Conservation (phyloP, 35 echinoderm and acorn worm species). For the Anneissia japonica region DNA sequence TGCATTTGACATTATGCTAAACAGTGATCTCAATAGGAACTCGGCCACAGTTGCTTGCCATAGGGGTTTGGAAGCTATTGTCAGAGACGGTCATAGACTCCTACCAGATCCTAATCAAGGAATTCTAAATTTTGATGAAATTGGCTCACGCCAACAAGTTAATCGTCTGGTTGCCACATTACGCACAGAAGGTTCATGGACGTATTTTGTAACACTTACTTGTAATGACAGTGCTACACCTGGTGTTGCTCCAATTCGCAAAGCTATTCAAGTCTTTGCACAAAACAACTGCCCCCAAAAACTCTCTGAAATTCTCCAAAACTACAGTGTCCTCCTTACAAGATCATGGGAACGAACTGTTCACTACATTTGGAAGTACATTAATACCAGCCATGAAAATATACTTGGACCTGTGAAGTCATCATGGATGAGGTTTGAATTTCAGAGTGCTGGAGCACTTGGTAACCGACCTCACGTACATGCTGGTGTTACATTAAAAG, state of each 20-base stretch:
- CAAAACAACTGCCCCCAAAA: not conserved
- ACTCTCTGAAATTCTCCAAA: not conserved
- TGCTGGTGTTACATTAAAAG: not conserved
- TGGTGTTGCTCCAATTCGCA: not conserved
- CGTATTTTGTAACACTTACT: slow-evolving; percentile 2
- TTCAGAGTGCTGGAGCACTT: not conserved
- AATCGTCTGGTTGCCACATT: slow-evolving; percentile 8
- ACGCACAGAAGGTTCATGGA: slow-evolving; percentile 5
- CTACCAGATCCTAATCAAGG: not conserved
- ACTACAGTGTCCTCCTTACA: not conserved
- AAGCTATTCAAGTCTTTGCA: not conserved
- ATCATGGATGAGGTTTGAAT: slow-evolving; percentile 11
- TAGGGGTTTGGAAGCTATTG: slow-evolving; percentile 6
- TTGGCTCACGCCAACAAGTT: slow-evolving; percentile 7
- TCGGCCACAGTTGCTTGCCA: slow-evolving; percentile 24
- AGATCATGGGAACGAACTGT: slow-evolving; percentile 8
- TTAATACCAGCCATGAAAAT: not conserved
- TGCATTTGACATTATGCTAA: slow-evolving; percentile 18
- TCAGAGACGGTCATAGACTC: not conserved
- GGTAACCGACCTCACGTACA: slow-evolving; percentile 12
- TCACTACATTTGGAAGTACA: slow-evolving; percentile 12
- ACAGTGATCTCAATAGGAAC: slow-evolving; percentile 18
- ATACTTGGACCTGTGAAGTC: not conserved
- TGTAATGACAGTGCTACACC: slow-evolving; percentile 12
- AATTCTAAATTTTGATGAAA: slow-evolving; percentile 8